A percentile compares a stretch with the other conserved stretches of the same genome.
These are phyloP conservation scores for Antechinus flavipes DNA, from an alignment of 2,113 vertebrate genomes.

Conservation along the genomic window DNA sequence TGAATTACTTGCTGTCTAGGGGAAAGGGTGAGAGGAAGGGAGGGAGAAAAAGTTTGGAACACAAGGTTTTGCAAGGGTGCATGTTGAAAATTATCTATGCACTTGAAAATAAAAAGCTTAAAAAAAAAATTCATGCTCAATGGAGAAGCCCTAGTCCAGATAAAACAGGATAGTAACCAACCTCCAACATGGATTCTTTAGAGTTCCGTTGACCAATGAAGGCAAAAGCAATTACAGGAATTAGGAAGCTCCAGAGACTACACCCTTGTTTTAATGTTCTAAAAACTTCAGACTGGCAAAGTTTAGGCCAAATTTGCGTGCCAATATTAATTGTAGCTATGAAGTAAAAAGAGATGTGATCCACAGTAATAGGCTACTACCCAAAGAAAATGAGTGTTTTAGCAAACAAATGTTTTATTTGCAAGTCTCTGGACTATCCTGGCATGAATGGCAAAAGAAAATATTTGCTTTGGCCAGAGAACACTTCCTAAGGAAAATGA, in stretches of 20 bases:
- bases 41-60: no score
- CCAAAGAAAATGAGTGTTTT: neutral
- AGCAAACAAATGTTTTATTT: slow-evolving; percentile 15
- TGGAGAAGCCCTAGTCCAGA: neutral
- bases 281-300: neutral
- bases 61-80: no score
- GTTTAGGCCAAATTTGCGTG: neutral
- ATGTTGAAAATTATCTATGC: no score
- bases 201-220: neutral
- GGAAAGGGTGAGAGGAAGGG: no score
- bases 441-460: neutral
- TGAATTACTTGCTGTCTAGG: no score
- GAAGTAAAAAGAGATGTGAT: slow-evolving; percentile 1
- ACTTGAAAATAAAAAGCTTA: no score
- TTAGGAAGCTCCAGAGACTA: slow-evolving; percentile 29
- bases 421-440: neutral
- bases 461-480: slow-evolving; percentile 6
- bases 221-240: slow-evolving; percentile 7
- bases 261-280: neutral
- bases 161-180: neutral
- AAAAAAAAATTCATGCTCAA: neutral
- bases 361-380: neutral
- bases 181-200: neutral
- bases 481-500: neutral
- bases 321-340: neutral